phyloP scores from a whole-genome alignment of 2,113 vertebrate species.

The Ochotona curzoniae region DNA sequence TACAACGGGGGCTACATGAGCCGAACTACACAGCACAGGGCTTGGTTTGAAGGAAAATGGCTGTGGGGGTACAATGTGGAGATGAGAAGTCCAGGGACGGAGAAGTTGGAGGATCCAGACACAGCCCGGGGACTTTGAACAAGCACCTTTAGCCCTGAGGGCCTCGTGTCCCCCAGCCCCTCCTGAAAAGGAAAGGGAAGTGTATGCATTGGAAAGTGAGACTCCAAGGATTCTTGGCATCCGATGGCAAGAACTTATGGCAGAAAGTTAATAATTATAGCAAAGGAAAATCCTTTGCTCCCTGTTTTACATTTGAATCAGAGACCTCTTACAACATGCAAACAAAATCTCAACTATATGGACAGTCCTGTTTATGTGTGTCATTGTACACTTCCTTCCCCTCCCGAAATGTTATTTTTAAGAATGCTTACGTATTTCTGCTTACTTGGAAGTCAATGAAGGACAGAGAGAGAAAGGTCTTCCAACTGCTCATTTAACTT shows the following conservation, averaged over 20 bases:
- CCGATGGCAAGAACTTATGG: background rate
- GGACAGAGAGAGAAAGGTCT: too few species aligned
- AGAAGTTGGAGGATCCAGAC: too few species aligned
- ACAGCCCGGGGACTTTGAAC: background rate
- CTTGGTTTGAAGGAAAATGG: background rate
- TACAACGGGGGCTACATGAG: background rate
- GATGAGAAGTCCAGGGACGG: background rate
- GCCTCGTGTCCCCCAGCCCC: background rate
- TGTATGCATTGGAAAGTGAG: background rate
- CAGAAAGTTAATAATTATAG: background rate
- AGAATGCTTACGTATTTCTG: too few species aligned
- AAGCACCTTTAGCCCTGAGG: background rate
- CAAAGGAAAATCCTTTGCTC: background rate
- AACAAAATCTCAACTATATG: fast-evolving
- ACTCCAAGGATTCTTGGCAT: background rate
- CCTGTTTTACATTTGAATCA: background rate
- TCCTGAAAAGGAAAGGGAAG: background rate
- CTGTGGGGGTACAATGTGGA: background rate
- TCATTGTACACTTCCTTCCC: background rate
- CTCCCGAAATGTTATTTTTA: background rate
- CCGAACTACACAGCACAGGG: background rate
- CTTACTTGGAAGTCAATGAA: too few species aligned
- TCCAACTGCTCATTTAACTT: too few species aligned
- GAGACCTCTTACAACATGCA: background rate
- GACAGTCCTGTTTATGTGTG: background rate